Evolutionary conservation across 2,797 vertebrate species (phyloP).

Genomic region (Xiphophorus birchmanni): DNA sequence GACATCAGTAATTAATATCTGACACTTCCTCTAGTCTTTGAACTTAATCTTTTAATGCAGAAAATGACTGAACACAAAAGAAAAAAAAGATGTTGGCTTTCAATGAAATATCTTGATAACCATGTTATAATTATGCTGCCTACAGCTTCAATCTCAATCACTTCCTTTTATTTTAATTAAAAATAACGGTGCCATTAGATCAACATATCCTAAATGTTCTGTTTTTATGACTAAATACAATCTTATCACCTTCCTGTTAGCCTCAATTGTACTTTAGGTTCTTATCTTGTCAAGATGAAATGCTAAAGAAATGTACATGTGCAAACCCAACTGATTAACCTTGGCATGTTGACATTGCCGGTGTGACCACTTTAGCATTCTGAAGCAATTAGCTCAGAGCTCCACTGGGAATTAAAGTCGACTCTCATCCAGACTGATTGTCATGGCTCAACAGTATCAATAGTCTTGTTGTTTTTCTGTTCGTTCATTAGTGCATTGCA

Average conservation of each 20-base stretch:
- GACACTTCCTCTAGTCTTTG: not conserved
- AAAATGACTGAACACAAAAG: not conserved
- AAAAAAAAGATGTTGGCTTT: not conserved
- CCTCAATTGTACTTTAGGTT: slow-evolving; percentile 1
- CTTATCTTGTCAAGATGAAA: slow-evolving; percentile 9
- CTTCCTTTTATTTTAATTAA: not conserved
- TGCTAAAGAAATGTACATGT: slow-evolving; percentile 4
- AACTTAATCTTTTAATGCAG: not conserved
- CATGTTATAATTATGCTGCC: not conserved
- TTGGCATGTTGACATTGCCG: slow-evolving; percentile 11
- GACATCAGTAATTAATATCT: not conserved
- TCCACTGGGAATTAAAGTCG: not conserved
- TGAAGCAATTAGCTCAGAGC: slow-evolving; percentile 16
- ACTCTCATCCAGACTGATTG: not conserved
- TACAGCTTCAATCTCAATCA: not conserved
- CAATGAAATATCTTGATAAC: not conserved
- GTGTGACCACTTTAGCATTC: slow-evolving; percentile 14
- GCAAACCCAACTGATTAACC: slow-evolving; percentile 19
- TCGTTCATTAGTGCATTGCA: not conserved
- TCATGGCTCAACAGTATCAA: slow-evolving; percentile 4
- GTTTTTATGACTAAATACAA: not conserved
- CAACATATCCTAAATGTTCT: not conserved
- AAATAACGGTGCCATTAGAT: not conserved
- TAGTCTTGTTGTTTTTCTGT: not conserved
- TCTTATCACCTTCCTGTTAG: not conserved